These are phyloP conservation scores for Athalia circularis DNA, from an alignment of 2,888 invertebrate species.

Conservation along the genomic window DNA sequence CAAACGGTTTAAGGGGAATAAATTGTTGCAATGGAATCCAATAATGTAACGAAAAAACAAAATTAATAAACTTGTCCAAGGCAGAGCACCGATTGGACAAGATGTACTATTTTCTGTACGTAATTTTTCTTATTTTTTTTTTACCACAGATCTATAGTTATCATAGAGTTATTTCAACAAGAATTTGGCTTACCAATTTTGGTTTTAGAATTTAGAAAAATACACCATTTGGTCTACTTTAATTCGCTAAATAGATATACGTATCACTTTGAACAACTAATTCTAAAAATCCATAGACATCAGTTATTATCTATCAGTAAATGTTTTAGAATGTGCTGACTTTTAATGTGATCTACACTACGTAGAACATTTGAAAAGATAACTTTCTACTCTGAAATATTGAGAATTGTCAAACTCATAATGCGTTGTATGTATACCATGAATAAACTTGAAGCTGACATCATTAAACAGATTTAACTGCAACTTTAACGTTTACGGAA, in stretches of 20 bases:
- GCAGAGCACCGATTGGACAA: neutral
- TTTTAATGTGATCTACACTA: constrained; percentile 49
- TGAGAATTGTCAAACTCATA: constrained; percentile 50
- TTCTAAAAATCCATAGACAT: constrained; percentile 50
- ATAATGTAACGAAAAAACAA: constrained; percentile 31
- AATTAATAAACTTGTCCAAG: neutral
- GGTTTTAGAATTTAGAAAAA: constrained; percentile 62
- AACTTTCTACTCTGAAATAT: constrained; percentile 49
- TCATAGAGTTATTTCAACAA: constrained; percentile 51
- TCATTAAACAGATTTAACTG: constrained; percentile 3
- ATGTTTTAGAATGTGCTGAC: neutral
- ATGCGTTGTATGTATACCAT: constrained; percentile 10
- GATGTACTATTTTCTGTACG: constrained; percentile 33
- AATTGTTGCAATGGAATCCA: constrained; percentile 39
- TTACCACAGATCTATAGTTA: constrained; percentile 48
- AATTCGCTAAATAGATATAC: constrained; percentile 62
- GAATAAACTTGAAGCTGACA: constrained; percentile 15
- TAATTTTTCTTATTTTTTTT: constrained; percentile 45
- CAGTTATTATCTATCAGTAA: constrained; percentile 17
- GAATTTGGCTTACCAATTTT: constrained; percentile 54
- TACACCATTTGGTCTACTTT: constrained; percentile 64
- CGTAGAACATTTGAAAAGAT: constrained; percentile 47
- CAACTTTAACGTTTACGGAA: constrained; percentile 59
- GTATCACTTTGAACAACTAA: constrained; percentile 66
- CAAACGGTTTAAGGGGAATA: constrained; percentile 33